Evolutionary conservation across 2,888 invertebrate genomes (phyloP), one percentile per base, ranked within the genome.

Genomic region (Fabriciana adippe): DNA sequence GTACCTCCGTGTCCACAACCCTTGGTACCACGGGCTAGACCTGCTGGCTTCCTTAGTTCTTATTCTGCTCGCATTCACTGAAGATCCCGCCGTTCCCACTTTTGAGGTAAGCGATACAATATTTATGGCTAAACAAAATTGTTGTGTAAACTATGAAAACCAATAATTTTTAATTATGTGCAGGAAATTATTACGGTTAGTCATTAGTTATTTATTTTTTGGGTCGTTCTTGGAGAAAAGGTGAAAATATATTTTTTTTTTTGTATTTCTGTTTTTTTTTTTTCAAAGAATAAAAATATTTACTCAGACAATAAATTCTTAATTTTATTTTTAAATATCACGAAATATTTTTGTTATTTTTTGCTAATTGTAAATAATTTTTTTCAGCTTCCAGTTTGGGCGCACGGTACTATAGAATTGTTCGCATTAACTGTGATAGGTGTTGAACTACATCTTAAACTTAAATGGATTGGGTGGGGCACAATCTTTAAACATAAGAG

Each of bases 11-110:
- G 97, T 97, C 0, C 97, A 98, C 86, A 97, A 97, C 82, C 94
- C 94, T 67, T 97, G 97, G 96, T 97, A 97, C 87, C 96, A 97
- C 82, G 95, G 96, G 3, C 89, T 97, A 72, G 97, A 97, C 83
- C 88, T 97, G 62, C 84, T 95, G 64, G 96, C 97, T 13, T 96
- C 97, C 0, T 80, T 97, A 59, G 83, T 96, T 61, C 93, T 97
- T 5, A 93, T 97, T 64, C 87, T 94, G 15, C 90, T 98, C 70
- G 97, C 97, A 4, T 93, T 97, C 72, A 95, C 95, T 41, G 97
- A 98, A 82, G 95, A 95, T 69, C 97, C 97, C 0, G 96, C 97
- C 0, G 95, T 97, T 48, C 94, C 95, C 35, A 89, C 95, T 0
- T 95, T 97, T 81, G 93, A 94, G 86, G 94, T 96, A 81, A 55